Conservation (phyloP, 1,140 invertebrate species). For the Penaeus chinensis region DNA sequence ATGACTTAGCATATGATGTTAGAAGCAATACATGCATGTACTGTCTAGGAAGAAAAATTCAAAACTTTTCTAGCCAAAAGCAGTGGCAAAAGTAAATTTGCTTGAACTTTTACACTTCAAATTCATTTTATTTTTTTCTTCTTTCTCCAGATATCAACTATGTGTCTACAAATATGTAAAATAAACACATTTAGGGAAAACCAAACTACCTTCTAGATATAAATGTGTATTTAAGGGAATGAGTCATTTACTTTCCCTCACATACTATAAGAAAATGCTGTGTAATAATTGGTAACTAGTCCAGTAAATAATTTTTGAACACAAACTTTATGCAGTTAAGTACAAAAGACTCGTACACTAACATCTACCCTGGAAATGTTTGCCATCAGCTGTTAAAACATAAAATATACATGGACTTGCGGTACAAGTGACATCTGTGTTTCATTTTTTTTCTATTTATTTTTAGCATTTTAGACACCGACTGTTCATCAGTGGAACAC, state of each 20-base stretch:
- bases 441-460: background rate
- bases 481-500: too few species aligned
- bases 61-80: too few species aligned
- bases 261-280: background rate
- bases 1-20: too few species aligned
- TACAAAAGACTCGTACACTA: conserved; percentile 46
- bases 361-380: conserved; percentile 10
- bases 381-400: conserved; percentile 11
- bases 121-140: background rate
- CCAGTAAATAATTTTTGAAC: conserved; percentile 23
- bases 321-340: conserved; percentile 18
- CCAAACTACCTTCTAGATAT: conserved; percentile 12
- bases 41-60: too few species aligned
- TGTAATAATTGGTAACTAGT: conserved; percentile 37
- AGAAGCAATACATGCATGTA: too few species aligned
- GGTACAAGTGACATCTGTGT: conserved; percentile 31
- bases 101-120: background rate
- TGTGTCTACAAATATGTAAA: background rate
- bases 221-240: conserved; percentile 42
- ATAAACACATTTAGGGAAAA: conserved; percentile 9
- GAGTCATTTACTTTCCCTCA: background rate
- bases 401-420: conserved; percentile 20
- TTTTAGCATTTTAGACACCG: too few species aligned
- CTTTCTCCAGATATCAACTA: too few species aligned
- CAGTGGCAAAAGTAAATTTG: background rate